Evolutionary conservation across 2,888 invertebrate genomes (phyloP), one percentile per base, ranked within the genome.

Genomic region (Clivina fossor): DNA sequence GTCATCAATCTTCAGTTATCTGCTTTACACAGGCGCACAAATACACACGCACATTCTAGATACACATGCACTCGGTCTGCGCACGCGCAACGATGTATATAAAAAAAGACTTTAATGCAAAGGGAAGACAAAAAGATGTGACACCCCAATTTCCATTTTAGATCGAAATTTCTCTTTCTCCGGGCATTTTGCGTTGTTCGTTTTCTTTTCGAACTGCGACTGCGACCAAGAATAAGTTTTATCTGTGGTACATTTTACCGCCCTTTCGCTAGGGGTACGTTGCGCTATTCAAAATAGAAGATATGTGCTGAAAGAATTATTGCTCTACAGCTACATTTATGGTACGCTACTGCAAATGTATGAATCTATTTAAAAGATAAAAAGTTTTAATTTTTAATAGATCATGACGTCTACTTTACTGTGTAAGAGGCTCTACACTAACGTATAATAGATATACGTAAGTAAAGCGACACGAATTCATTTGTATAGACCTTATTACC

Each of bases 81-180:
- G 53, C 53, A 53, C 26, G 44, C 37, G 55, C 43, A 43, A n/a
- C n/a, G n/a, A n/a, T 37, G 40, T 19, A n/a, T n/a, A 49, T 44
- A 22, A 20, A 22, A 38, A 33, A 70, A 69, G 69, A 70, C 63
- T 61, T 56, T 56, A 56, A 58, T 54, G 60, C 61, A 62, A 63
- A 65, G 46, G 43, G 46, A 57, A 72, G 70, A 72, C 71, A 72
- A 71, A 68, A 72, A 69, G 71, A 73, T 68, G 71, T 71, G 72
- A 74, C 72, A 73, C 70, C 69, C 71, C 71, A 73, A 72, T 74
- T 74, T 73, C 72, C 73, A 73, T 72, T 72, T 70, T 68, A 70
- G 70, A 71, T 71, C 71, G 70, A 68, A 71, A 71, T 69, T 69
- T 68, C 65, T 63, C 64, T 53, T 63, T 64, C 66, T 63, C 37